These are phyloP conservation scores for Arge pagana DNA, from an alignment of 2,888 invertebrate species.

Conservation along the genomic window DNA sequence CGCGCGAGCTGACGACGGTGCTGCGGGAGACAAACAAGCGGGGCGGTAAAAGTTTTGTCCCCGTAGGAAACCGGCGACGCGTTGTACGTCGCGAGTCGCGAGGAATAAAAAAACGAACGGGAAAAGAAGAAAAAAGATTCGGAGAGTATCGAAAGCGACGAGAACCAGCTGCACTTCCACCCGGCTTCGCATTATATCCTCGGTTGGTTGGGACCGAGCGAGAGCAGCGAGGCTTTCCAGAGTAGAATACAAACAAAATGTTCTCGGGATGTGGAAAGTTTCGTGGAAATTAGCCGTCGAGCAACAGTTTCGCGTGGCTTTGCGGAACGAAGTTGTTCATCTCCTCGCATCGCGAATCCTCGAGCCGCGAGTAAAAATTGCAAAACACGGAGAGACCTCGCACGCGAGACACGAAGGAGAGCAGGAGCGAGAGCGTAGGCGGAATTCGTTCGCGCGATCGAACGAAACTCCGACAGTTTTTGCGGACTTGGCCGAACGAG, in stretches of 20 bases:
- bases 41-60: too few species aligned
- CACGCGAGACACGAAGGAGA: conserved; percentile 18
- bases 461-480: too few species aligned
- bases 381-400: not conserved
- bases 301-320: not conserved
- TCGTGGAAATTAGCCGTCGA: not conserved
- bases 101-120: not conserved
- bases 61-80: not conserved
- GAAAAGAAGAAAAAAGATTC: not conserved
- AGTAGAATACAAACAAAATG: conserved; percentile 21
- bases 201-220: too few species aligned
- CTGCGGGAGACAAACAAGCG: too few species aligned
- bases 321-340: not conserved
- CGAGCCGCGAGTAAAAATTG: not conserved
- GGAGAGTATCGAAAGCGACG: too few species aligned
- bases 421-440: too few species aligned
- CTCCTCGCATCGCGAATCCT: not conserved
- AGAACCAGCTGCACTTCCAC: too few species aligned
- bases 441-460: too few species aligned
- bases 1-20: too few species aligned
- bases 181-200: too few species aligned
- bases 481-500: too few species aligned
- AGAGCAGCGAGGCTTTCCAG: too few species aligned
- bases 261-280: conserved; percentile 1
- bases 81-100: not conserved